Evolutionary conservation across 2,797 vertebrate species (phyloP).

Genomic region (Oceanodroma leucorhoa): DNA sequence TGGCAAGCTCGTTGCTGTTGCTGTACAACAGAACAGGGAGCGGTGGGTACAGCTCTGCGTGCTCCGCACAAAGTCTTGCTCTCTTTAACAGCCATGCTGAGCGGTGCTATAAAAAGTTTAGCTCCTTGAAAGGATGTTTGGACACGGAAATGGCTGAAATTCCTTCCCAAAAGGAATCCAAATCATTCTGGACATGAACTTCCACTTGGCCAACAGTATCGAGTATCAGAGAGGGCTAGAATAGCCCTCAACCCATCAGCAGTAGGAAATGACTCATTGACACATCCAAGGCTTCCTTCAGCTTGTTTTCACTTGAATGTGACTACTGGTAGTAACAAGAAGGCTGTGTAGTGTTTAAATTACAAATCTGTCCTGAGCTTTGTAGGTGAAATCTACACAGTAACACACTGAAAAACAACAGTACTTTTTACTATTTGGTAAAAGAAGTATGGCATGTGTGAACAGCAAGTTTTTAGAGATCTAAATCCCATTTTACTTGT

Average conservation of each 20-base stretch:
- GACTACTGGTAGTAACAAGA: not conserved
- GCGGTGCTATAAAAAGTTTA: not conserved
- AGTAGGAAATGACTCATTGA: not conserved
- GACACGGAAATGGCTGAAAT: not conserved
- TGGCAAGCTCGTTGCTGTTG: no score
- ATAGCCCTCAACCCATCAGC: not conserved
- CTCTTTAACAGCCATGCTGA: not conserved
- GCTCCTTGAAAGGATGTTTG: not conserved
- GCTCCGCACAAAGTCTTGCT: not conserved
- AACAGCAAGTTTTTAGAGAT: not conserved
- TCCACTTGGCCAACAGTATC: not conserved
- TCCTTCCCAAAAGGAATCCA: not conserved
- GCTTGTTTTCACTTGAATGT: not conserved
- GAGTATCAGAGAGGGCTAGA: not conserved
- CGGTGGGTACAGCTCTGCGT: no score
- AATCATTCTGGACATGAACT: not conserved
- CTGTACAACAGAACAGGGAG: not conserved
- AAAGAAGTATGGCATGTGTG: fast-evolving
- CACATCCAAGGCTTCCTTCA: not conserved
- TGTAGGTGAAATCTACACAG: fast-evolving
- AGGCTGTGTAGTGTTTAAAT: no score
- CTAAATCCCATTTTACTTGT: not conserved
- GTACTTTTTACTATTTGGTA: fast-evolving
- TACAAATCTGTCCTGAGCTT: not conserved
- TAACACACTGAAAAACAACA: fast-evolving